Base-by-base conservation (phyloP, 2,888 invertebrate species). In the Agrilus mali region DNA sequence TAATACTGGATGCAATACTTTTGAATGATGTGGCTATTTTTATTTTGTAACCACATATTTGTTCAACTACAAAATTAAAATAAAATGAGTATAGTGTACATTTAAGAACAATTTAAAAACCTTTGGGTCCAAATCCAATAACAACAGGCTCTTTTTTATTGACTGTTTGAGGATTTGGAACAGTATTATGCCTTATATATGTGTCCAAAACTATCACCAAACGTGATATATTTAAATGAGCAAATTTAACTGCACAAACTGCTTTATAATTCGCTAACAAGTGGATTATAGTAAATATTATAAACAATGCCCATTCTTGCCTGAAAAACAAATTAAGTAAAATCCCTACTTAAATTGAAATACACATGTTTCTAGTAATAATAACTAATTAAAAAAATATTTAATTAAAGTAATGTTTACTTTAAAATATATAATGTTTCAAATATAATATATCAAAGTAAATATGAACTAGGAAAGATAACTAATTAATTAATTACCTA, bases 211-310 rank as follows among this genome's bases (percentile, higher is more conserved):
- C 68, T 44, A 85, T 72, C 15, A 82, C 68, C 50, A 86, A 78
- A 40, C 95, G 75, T 20, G 84, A 77, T 55, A 79, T 80, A 61
- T 95, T 96, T 34, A 95, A 74, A 1, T 84, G 82, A 51, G 79
- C 77, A 61, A 95, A 74, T 52, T 82, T 76, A 8, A 96, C 75
- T 1, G 86, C 72, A 50, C 77, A 77, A 1, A 96, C 89, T 2
- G 95, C 94, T 53, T 76, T 74, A 60, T 89, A 90, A 69, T 97
- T 97, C 40, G 86, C 83, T 58, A 77, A 77, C 13, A 97, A 70
- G 68, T 97, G 96, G 13, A 90, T 62, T 32, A 72, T 53, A 33
- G 89, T 83, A 62, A 93, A 79, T 10, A 80, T 31, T 33, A 77
- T 53, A 65, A 89, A 93, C 44, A 92, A 62, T n/a, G 67, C 56